phyloP scores from a whole-genome alignment of 2,888 invertebrate species.

The Amblyteles armatorius region DNA sequence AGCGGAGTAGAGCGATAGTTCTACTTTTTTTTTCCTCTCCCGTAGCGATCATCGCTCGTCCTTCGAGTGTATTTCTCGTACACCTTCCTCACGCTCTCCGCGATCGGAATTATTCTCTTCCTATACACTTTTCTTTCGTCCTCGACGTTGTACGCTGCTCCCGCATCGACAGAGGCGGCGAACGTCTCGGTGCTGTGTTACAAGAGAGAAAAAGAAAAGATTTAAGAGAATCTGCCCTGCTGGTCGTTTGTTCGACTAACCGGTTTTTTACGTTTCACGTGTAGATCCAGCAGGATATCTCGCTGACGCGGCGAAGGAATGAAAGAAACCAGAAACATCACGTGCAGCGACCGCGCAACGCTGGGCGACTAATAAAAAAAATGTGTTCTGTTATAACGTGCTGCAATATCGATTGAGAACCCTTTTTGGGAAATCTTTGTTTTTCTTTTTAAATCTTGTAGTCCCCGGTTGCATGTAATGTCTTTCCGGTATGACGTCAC shows the following conservation, averaged over 20 bases:
- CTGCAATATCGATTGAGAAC: no score
- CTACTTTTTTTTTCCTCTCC: not conserved
- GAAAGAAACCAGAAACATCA: not conserved
- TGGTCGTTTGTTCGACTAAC: conserved; percentile 41
- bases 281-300: not conserved
- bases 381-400: no score
- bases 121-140: conserved; percentile 5
- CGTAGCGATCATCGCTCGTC: conserved; percentile 34
- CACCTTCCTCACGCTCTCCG: conserved; percentile 31
- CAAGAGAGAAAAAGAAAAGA: no score
- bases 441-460: no score
- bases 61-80: conserved; percentile 13
- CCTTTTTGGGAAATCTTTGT: no score
- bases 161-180: not conserved
- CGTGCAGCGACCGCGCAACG: no score
- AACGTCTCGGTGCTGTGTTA: no score
- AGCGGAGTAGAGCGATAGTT: conserved; percentile 13
- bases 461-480: no score
- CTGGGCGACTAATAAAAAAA: no score
- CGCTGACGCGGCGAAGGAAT: not conserved
- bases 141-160: conserved; percentile 1
- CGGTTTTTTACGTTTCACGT: conserved; percentile 22
- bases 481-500: no score
- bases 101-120: conserved; percentile 18
- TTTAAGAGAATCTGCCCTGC: conserved; percentile 2